Evolutionary conservation across 2,888 invertebrate species (phyloP), one percentile per base, ranked within the genome.

Genomic region (Tupiocoris notatus): DNA sequence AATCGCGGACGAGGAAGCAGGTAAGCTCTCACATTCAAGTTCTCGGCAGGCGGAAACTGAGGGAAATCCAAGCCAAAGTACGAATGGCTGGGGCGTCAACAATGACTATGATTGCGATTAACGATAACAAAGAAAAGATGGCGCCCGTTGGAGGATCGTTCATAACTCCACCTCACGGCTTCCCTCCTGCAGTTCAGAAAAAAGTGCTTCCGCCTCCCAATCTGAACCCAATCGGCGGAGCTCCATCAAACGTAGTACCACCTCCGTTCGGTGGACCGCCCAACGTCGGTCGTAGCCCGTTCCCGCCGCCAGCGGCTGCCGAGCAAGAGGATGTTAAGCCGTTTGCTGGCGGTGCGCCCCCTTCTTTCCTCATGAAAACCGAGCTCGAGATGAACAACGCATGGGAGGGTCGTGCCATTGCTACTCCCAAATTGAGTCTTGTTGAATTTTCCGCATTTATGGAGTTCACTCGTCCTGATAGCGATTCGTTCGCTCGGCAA

Each of bases 1-100:
- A 99, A 86, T 98, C 98, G 86, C 91, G 99, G 85, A 98, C 99
- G 85, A 89, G 99, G 84, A 99, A 99, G 87, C 99, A 99, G 88
- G 99, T 99, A 83, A 98, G 98, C 83, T 98, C 98, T 83, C 99
- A 99, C 86, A 99, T 99, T 86, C 99, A 99, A 88, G 99, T 99
- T 84, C 90, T 99, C 84, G 99, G 99, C 82, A 90, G 99, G 85
- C 90, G 99, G 87, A 98, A 97, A 89, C 89, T 98, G 82, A 91
- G 99, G 82, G 99, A 99, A 88, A 94, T 98, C 82, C 98, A 98
- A 86, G 94, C 96, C 82, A 97, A 97, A 90, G 90, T 96, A 83
- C 96, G 97, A 92, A 96, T 96, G 89, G 93, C 75, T 12, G 64
- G 65, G 7, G 75, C 75, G 21, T 57, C 75, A 21, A 65, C 64